Conservation (phyloP, 2,888 invertebrate species). For the Drosophila prostipennis region DNA sequence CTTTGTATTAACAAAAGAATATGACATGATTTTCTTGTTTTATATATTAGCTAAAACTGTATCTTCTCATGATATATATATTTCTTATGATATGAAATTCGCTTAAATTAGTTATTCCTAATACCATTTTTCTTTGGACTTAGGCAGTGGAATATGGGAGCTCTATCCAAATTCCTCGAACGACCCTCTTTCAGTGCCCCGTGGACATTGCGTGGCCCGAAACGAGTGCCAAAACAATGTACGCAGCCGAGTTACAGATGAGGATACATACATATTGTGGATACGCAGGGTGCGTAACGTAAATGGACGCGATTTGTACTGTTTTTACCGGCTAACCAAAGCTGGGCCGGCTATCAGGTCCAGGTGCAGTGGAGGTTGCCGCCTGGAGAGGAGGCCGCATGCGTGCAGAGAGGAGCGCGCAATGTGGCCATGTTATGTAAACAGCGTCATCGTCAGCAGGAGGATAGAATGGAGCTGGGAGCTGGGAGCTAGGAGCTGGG, state of each 20-base stretch:
- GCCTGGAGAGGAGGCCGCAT: slow-evolving; percentile 40
- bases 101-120: background rate
- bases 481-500: background rate
- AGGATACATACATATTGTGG: slow-evolving; percentile 26
- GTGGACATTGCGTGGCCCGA: background rate
- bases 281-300: slow-evolving; percentile 66
- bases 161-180: background rate
- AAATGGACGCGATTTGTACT: slow-evolving; percentile 39
- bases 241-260: slow-evolving; percentile 8
- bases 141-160: too few relatives aligned
- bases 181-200: slow-evolving; percentile 37
- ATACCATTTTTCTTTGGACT: too few relatives aligned
- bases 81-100: too few relatives aligned
- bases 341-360: slow-evolving; percentile 8
- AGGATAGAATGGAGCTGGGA: background rate
- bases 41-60: background rate
- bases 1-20: background rate
- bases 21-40: background rate
- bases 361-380: slow-evolving; percentile 43
- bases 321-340: slow-evolving; percentile 54
- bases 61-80: too few relatives aligned
- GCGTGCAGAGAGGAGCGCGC: slow-evolving; percentile 37
- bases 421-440: slow-evolving; percentile 63
- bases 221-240: slow-evolving; percentile 17
- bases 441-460: slow-evolving; percentile 36